Evolutionary conservation across 1,140 invertebrate species (phyloP).

Genomic region (Tachypleus tridentatus): DNA sequence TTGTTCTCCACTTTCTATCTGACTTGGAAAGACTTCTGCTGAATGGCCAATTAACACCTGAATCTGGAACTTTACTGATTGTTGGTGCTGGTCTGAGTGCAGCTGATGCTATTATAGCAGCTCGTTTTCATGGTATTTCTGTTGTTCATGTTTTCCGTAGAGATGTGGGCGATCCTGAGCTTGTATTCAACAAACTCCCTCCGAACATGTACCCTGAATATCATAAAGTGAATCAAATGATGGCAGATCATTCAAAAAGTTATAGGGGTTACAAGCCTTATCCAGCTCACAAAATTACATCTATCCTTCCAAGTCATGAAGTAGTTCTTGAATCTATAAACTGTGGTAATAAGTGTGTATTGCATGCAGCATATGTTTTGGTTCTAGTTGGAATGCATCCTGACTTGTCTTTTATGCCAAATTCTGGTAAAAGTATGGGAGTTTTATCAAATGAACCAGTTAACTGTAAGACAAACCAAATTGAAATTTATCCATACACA

Average conservation of each 20-base stretch:
- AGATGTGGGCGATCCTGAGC: slow-evolving; percentile 40
- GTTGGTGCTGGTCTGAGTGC: slow-evolving; percentile 75
- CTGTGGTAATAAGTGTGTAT: slow-evolving; percentile 15
- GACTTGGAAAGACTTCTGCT: slow-evolving; percentile 43
- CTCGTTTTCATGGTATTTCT: slow-evolving; percentile 46
- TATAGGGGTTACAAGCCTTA: slow-evolving; percentile 58
- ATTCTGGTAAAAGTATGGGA: slow-evolving; percentile 42
- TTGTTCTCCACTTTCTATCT: slow-evolving; percentile 46
- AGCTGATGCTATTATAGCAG: slow-evolving; percentile 72
- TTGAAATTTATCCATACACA: slow-evolving; percentile 57
- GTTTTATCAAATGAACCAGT: slow-evolving; percentile 48
- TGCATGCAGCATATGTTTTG: slow-evolving; percentile 54
- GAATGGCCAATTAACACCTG: slow-evolving; percentile 23
- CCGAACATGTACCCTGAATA: slow-evolving; percentile 76
- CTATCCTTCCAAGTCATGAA: slow-evolving; percentile 33
- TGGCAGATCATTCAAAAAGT: slow-evolving; percentile 39
- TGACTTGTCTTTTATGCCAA: slow-evolving; percentile 56
- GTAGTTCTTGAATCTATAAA: slow-evolving; percentile 31
- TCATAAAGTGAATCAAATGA: slow-evolving; percentile 67
- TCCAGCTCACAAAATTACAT: slow-evolving; percentile 45
- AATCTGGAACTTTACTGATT: slow-evolving; percentile 29
- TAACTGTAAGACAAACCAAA: slow-evolving; percentile 61
- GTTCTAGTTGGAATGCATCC: slow-evolving; percentile 73
- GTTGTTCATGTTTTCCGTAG: slow-evolving; percentile 62
- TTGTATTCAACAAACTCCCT: slow-evolving; percentile 52